phyloP scores from a whole-genome alignment of 2,797 vertebrate species.

The Ctenosaura bakeri region DNA sequence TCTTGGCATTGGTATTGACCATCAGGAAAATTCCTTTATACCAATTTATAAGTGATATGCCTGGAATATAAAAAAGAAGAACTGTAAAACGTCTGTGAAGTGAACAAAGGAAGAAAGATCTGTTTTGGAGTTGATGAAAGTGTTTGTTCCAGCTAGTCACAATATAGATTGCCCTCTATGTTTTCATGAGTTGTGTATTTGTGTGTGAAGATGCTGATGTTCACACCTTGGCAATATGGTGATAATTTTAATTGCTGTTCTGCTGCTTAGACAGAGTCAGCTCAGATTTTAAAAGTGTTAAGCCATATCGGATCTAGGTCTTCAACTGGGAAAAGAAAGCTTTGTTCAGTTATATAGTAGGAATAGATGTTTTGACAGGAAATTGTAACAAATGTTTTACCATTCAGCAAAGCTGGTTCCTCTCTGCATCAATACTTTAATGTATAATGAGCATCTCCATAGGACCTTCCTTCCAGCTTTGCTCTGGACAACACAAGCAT shows the following conservation, averaged over 20 bases:
- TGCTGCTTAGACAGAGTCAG: conserved; percentile 2
- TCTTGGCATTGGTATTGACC: neutral
- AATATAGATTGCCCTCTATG: neutral
- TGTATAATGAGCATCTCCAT: neutral
- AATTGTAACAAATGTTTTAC: neutral
- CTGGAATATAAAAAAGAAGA: neutral
- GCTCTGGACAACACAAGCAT: too few species aligned
- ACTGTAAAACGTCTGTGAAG: neutral
- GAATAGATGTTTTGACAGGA: neutral
- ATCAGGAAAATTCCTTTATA: neutral
- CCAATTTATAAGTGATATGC: neutral
- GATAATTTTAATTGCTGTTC: conserved; percentile 30
- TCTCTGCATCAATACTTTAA: too few species aligned
- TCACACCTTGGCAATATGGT: conserved; percentile 3
- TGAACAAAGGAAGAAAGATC: neutral
- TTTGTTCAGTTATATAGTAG: neutral
- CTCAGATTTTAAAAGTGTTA: conserved; percentile 32
- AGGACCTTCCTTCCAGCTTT: neutral
- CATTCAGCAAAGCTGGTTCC: neutral
- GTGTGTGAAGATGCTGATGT: neutral
- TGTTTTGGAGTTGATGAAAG: neutral
- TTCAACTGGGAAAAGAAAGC: neutral
- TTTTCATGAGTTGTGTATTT: neutral
- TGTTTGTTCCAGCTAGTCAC: neutral
- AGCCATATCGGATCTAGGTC: neutral